These are phyloP conservation scores for Agelas oroides DNA, from an alignment of 37 sponge, comb jelly and placozoan genomes.

Conservation along the genomic window DNA sequence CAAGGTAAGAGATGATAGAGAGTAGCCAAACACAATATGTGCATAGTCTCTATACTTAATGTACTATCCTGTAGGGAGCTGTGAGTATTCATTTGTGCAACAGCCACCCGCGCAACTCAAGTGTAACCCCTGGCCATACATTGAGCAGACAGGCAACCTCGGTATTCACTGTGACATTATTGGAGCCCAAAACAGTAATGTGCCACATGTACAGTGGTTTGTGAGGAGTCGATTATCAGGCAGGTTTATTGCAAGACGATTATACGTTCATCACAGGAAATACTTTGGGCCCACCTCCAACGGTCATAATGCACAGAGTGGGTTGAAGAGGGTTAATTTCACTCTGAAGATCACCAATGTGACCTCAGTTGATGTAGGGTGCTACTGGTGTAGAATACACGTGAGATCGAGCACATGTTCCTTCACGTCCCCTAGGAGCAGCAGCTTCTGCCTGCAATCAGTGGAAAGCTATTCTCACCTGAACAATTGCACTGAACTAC, in stretches of 20 bases:
- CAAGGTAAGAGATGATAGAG: no score
- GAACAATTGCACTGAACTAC: neutral
- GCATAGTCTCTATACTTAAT: no score
- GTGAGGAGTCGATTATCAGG: neutral
- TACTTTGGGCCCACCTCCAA: neutral
- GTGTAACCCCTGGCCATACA: slow-evolving; percentile 22
- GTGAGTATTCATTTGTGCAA: neutral
- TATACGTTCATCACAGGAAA: neutral
- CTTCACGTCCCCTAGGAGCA: neutral
- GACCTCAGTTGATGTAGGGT: neutral
- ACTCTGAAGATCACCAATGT: neutral
- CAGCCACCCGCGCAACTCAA: neutral
- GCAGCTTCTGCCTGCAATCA: neutral
- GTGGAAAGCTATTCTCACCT: neutral
- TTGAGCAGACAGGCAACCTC: neutral
- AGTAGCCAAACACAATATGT: no score
- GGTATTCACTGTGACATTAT: neutral
- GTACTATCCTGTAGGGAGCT: no score
- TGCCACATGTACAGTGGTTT: slow-evolving; percentile 3
- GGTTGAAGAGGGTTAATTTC: slow-evolving; percentile 13
- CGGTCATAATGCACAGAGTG: neutral
- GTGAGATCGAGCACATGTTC: neutral
- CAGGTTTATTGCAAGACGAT: no score
- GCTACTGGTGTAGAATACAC: slow-evolving; percentile 14
- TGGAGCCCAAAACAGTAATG: neutral